Base-by-base conservation (phyloP, 2,797 vertebrate genomes). In the Microchirus variegatus region DNA sequence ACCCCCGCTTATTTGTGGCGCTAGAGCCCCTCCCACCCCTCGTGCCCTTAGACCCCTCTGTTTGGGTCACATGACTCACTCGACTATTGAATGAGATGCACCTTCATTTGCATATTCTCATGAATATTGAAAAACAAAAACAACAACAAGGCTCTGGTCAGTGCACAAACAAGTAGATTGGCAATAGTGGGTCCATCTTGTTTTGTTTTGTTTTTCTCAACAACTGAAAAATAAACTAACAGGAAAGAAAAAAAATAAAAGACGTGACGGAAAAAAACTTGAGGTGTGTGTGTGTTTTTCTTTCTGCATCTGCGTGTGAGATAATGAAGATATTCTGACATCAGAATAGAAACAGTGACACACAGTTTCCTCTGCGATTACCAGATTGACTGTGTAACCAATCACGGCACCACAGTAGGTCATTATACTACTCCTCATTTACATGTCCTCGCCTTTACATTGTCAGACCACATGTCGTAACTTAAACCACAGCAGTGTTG, bases 171-270 rank as follows among this genome's bases (percentile, higher is more conserved):
- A 10, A 67, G 80, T 83, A 78, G 59, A 67, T 80, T 70, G 75
- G 77, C 45, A 55, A 44, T 67, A 62, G 75, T 70, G 74, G 67
- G 73, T 88, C 5, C 80, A 80, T 80, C 72, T 60, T 62, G 74
- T 83, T 51, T 22, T 80, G 78, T 83, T 81, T 81, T 82, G 50
- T 82, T 90, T 89, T 87, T 90, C 81, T 84, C 87, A 89, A 83
- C 82, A 84, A 82, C 75, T 85, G 80, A 87, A 91, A 89, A 92
- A 92, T 91, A 92, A 93, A 93, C 78, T 85, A 87, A 89, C 78
- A 56, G 59, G 67, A 61, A 75, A n/a, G 70, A 70, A 62, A 75
- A 70, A 67, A 70, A 76, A 57, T 57, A n/a, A 26, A 26, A 48
- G 42, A 87, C 44, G 61, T 72, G 66, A 76, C 7, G 8, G 41